Base-by-base conservation (phyloP, 1,140 invertebrate species). In the Idris sp. region DNA sequence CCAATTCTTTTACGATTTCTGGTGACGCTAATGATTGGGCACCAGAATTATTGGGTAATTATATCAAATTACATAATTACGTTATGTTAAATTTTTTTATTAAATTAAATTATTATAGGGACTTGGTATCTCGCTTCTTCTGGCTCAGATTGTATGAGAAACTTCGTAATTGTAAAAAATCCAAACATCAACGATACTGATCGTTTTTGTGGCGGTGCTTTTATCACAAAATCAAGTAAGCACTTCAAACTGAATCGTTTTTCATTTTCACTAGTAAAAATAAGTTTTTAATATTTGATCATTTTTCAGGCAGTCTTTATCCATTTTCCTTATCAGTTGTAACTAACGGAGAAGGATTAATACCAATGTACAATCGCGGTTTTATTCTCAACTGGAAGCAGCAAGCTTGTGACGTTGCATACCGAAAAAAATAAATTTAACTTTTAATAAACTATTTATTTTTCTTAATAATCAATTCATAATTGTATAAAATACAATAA, bases 141-240 rank as follows among this genome's bases (percentile, higher is more conserved):
- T 58, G 91, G 90, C 22, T 85, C 78, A 4, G 81, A 85, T 6
- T 94, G 93, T 77, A 90, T 83, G 4, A 90, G 90, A 0, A 93
- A 95, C 83, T 95, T 91, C 78, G 91, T 95, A 1, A 89, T 94
- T 2, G 91, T 95, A 79, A 92, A 93, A 7, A 91, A 92, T 83
- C 91, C 93, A 8, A 84, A 76, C 19, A 88, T 84, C 56, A 88
- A 87, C 38, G 83, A 80, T 3, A 75, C 81, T 4, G 93, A 94
- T 76, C 87, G 93, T 33, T 94, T 93, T 84, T 95, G 94, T 79
- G 93, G 93, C 1, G 87, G 92, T 44, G 90, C 90, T 15, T 91
- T 95, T 71, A 83, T 89, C 1, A 83, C 91, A 14, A 91, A 92
- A 49, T 90, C 90, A 16, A 91, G 92, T 90, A 86, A 89, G 87